Base-by-base conservation (phyloP, 35 echinoderm and acorn worm genomes). In the Ophioderma brevispina region DNA sequence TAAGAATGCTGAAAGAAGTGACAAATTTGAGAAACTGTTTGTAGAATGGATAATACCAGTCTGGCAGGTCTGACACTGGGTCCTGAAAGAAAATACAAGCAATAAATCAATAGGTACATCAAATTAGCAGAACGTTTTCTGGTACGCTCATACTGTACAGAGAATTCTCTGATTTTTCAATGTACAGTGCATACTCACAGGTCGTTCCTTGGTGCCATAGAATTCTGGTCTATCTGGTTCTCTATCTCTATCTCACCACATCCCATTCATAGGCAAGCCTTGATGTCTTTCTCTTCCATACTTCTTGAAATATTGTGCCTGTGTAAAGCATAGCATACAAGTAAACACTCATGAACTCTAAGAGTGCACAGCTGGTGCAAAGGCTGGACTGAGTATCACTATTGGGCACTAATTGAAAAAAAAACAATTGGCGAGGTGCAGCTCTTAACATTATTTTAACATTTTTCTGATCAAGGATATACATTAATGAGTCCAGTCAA, bases 1-100 rank as follows among this genome's bases (percentile, higher is more conserved):
- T 75, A 3, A 98, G 93, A 80, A 98, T 98, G 79, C 93, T 81
- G 40, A 94, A 94, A 23, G 96, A 98, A 28, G 93, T 70, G 40
- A 93, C 90, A 64, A 95, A 98, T 40, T 98, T 98, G 38, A 98
- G 55, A 56, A 98, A 98, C 79, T 94, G 92, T 41, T 80, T 89
- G 76, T 98, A 88, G 91, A 98, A 95, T 80, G 96, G 96, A 76
- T 98, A 98, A 79, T 98, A 98, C 96, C 96, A 98, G 31, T 98
- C 96, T 64, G 96, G 96, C 1, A 98, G 85, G 59, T 92, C 85
- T 14, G 93, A 95, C 1, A 98, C 96, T 40, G 96, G 96, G 90
- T 98, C 96, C 96, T 98, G 82, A 17, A 37, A 70, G 40, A 21
- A 83, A 42, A 87, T 81, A 56, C 79, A 77, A 76, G 75, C 6